phyloP scores from a whole-genome alignment of 64 coral and sea anemone genomes.

The Montipora sp. region DNA sequence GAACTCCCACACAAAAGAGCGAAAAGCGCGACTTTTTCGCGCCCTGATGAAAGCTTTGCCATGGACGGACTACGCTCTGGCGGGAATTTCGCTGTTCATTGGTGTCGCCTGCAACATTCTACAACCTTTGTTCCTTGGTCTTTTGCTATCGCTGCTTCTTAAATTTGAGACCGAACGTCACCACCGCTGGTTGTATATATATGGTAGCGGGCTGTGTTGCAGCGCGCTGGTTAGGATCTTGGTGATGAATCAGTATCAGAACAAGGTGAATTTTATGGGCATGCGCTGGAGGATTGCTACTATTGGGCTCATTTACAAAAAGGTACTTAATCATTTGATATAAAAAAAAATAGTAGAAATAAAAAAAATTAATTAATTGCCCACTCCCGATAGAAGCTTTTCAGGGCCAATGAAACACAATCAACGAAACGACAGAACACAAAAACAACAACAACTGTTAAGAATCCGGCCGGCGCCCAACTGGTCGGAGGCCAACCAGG shows the following conservation, averaged over 20 bases:
- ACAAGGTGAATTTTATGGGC: constrained; percentile 82
- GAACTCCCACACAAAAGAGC: constrained; percentile 68
- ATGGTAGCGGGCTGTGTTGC: constrained; percentile 58
- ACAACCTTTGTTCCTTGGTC: constrained; percentile 75
- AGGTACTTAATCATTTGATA: constrained; percentile 35
- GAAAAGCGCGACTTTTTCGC: constrained; percentile 62
- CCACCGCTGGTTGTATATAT: constrained; percentile 69
- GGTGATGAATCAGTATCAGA: constrained; percentile 80
- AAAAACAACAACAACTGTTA: too few species aligned
- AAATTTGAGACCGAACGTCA: neutral
- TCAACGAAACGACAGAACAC: too few species aligned
- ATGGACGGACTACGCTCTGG: constrained; percentile 80
- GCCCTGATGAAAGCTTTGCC: constrained; percentile 79
- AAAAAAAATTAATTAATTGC: too few species aligned
- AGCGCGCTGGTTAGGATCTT: constrained; percentile 68
- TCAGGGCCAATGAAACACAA: too few species aligned
- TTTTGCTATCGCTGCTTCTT: constrained; percentile 73
- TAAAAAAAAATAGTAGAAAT: too few species aligned
- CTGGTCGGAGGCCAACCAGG: too few species aligned
- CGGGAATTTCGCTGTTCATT: constrained; percentile 75
- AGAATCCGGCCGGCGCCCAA: too few species aligned
- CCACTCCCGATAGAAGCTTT: too few species aligned
- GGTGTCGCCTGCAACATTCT: constrained; percentile 91
- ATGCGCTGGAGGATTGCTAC: constrained; percentile 89
- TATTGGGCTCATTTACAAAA: constrained; percentile 85